Conservation (phyloP, 2,888 invertebrate genomes). For the Chrysolina americana region DNA sequence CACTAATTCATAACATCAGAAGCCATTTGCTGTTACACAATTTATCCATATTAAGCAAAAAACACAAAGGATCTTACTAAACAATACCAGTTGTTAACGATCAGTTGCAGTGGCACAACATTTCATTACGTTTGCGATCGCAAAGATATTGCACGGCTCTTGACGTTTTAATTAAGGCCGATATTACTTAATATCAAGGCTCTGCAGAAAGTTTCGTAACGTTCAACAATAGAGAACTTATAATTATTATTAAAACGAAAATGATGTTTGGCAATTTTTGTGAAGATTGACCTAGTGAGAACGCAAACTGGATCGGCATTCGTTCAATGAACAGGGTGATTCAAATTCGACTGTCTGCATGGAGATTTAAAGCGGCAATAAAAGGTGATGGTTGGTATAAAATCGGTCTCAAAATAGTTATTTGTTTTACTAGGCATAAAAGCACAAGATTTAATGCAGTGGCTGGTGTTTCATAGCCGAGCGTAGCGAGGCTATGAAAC, state of each 20-base stretch:
- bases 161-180: constrained; percentile 11
- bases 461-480: too few relatives aligned
- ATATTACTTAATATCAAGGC: constrained; percentile 12
- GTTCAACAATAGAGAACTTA: constrained; percentile 9
- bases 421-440: too few relatives aligned
- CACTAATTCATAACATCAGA: too few relatives aligned
- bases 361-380: too few relatives aligned
- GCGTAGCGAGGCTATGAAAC: too few relatives aligned
- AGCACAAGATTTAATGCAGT: too few relatives aligned
- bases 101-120: constrained; percentile 20
- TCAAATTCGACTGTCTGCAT: too few relatives aligned
- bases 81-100: constrained; percentile 5
- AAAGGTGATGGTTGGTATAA: too few relatives aligned
- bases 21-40: too few relatives aligned
- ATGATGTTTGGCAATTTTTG: constrained; percentile 19
- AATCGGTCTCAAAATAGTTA: too few relatives aligned
- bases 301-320: background rate
- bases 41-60: background rate
- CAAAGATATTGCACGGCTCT: background rate
- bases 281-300: constrained; percentile 6
- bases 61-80: background rate
- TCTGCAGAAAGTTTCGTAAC: constrained; percentile 7
- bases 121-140: constrained; percentile 16
- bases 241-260: constrained; percentile 1
- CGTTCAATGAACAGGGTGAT: background rate